A percentile compares a stretch with the other conserved stretches of the same genome.
Conservation (phyloP, 2,113 vertebrate genomes). For the Columba janthina region DNA sequence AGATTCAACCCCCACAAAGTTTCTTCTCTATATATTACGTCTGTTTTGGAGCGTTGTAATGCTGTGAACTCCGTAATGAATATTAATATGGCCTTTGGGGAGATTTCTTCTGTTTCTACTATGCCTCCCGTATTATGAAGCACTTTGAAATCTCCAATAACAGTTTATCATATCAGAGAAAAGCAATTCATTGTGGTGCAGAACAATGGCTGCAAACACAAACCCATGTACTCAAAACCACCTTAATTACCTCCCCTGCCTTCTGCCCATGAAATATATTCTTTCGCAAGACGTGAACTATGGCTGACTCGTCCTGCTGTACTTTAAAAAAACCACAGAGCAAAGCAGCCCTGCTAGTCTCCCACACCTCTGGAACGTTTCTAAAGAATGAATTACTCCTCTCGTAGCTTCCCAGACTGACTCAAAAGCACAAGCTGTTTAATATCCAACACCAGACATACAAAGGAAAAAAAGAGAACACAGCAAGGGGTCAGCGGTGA, state of each 20-base stretch:
- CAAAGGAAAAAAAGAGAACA: neutral
- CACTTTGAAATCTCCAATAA: neutral
- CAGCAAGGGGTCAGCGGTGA: neutral
- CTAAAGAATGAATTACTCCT: neutral
- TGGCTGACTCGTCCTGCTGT: neutral
- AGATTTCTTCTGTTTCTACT: neutral
- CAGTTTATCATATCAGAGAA: neutral
- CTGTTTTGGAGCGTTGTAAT: neutral
- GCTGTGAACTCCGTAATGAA: conserved; percentile 6
- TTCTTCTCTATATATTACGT: neutral
- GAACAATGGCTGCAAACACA: neutral
- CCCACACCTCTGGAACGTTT: neutral
- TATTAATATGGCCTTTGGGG: neutral
- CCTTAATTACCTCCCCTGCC: neutral
- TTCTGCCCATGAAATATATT: neutral
- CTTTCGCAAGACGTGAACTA: neutral
- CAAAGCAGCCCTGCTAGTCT: neutral
- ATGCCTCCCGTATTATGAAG: neutral
- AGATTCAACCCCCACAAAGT: neutral
- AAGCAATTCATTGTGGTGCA: neutral
- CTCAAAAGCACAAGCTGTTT: neutral
- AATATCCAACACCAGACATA: neutral
- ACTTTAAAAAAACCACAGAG: neutral
- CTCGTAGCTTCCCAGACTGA: neutral
- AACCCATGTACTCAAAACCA: neutral